phyloP scores from a whole-genome alignment of 2,113 vertebrate species.

The Callopanchax toddi region DNA sequence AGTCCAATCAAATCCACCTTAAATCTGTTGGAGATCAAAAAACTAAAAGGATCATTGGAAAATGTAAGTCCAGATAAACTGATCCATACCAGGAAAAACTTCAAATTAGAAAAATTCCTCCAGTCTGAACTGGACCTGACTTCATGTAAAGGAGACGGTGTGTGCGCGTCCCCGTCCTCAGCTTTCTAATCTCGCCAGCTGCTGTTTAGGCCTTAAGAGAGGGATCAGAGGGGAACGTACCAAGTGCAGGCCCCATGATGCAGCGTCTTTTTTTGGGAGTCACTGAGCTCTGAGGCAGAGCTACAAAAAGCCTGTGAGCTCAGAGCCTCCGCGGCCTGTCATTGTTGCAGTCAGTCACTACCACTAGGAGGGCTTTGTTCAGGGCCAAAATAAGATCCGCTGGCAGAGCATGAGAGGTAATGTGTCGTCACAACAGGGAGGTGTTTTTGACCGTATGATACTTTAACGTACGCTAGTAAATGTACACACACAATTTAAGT shows the following conservation, averaged over 20 bases:
- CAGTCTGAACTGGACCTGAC: conserved; percentile 30
- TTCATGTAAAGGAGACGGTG: conserved; percentile 10
- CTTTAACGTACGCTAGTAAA: too few relatives aligned
- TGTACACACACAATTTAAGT: too few relatives aligned
- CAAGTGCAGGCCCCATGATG: conserved; percentile 87
- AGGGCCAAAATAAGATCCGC: conserved; percentile 86
- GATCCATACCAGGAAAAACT: neutral
- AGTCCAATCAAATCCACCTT: neutral
- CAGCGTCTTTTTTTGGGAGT: conserved; percentile 91
- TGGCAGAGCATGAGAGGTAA: too few relatives aligned
- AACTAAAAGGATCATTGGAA: neutral
- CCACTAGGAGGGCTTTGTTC: conserved; percentile 65
- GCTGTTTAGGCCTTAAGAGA: conserved; percentile 87
- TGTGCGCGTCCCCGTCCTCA: conserved; percentile 45
- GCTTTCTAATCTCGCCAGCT: conserved; percentile 82
- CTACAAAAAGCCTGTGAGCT: conserved; percentile 93
- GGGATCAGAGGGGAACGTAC: conserved; percentile 77
- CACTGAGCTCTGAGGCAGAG: conserved; percentile 88
- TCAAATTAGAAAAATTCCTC: conserved; percentile 10
- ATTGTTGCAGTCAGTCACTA: conserved; percentile 74
- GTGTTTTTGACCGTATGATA: too few relatives aligned
- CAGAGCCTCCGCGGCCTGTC: conserved; percentile 78
- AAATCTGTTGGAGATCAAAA: conserved; percentile 17
- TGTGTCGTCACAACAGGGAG: too few relatives aligned
- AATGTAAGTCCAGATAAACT: conserved; percentile 7